Conservation (phyloP, 1,140 invertebrate species). For the Drosophila tropicalis region DNA sequence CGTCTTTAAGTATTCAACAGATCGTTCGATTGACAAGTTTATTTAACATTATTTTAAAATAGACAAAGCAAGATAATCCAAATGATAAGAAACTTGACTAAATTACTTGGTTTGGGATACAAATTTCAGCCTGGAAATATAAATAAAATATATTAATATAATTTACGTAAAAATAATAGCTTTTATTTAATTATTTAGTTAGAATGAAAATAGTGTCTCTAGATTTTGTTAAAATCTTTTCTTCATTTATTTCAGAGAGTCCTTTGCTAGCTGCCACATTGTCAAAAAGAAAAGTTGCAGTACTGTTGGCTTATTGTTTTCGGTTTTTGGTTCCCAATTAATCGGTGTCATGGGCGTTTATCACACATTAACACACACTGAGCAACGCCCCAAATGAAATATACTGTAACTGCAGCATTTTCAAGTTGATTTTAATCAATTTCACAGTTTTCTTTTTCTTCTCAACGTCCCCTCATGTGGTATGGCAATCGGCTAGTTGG, state of each 20-base stretch:
- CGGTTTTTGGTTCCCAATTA: constrained; percentile 45
- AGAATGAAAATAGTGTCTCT: too few relatives aligned
- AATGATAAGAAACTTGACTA: too few relatives aligned
- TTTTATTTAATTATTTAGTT: too few relatives aligned
- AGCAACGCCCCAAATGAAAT: constrained; percentile 29
- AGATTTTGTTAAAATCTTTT: too few relatives aligned
- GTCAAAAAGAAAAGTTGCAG: neutral
- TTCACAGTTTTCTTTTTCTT: constrained; percentile 43
- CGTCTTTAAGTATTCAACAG: too few relatives aligned
- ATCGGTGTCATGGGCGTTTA: constrained; percentile 61
- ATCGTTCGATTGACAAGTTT: too few relatives aligned
- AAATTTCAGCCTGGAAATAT: too few relatives aligned
- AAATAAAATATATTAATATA: too few relatives aligned
- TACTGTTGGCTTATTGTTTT: neutral
- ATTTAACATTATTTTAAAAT: too few relatives aligned
- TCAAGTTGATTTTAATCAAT: constrained; percentile 56
- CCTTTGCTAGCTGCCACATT: neutral
- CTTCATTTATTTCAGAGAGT: neutral
- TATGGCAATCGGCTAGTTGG: neutral
- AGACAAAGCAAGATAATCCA: too few relatives aligned
- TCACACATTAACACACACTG: constrained; percentile 54
- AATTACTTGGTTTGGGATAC: too few relatives aligned
- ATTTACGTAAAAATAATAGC: too few relatives aligned
- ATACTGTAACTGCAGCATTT: constrained; percentile 25
- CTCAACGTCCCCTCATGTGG: neutral